Conservation (phyloP, 2,888 invertebrate genomes). For the Bellardia pandia region DNA sequence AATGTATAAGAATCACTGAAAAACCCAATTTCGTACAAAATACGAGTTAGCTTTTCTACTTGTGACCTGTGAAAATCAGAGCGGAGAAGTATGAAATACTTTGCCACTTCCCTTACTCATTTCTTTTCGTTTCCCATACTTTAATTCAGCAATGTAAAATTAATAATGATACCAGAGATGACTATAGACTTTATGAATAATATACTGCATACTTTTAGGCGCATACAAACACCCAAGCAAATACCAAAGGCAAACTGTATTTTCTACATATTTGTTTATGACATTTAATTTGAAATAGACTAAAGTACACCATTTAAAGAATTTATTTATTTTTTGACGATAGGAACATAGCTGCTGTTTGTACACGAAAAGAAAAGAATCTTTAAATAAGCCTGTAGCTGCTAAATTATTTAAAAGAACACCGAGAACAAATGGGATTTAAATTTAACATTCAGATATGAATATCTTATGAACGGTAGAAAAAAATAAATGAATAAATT, state of each 20-base stretch:
- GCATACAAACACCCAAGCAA: neutral
- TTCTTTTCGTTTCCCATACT: neutral
- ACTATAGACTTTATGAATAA: conserved; percentile 21
- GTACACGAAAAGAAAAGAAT: neutral
- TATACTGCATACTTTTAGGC: conserved; percentile 54
- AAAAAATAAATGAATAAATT: conserved; percentile 8
- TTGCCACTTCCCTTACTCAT: neutral
- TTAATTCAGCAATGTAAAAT: conserved; percentile 3
- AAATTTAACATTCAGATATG: conserved; percentile 11
- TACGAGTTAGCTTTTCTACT: too few species aligned
- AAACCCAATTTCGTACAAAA: too few species aligned
- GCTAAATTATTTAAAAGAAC: neutral
- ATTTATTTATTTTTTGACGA: neutral
- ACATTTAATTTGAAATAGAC: conserved; percentile 11
- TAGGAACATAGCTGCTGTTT: neutral
- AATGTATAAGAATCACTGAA: too few species aligned
- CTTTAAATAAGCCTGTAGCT: neutral
- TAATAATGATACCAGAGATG: conserved; percentile 16
- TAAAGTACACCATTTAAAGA: neutral
- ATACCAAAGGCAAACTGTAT: neutral
- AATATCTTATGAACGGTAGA: conserved; percentile 10
- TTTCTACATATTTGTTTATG: neutral
- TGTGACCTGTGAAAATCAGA: too few species aligned
- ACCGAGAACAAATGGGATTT: neutral
- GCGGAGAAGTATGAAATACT: neutral